phyloP scores from a whole-genome alignment of 2,888 invertebrate species.

The Apamea crenata region DNA sequence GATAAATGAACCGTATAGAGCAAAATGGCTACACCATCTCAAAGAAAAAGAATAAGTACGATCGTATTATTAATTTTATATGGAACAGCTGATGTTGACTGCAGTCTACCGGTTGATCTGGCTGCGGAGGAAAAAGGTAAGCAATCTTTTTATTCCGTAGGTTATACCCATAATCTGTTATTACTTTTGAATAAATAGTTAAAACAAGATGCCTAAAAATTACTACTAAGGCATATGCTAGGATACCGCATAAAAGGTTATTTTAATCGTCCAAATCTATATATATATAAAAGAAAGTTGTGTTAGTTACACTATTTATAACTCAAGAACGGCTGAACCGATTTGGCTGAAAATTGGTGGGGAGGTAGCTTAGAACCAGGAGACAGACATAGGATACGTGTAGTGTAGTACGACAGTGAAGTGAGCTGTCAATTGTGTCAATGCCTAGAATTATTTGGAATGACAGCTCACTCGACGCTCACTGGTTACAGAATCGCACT shows the following conservation, averaged over 20 bases:
- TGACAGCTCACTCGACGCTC: no score
- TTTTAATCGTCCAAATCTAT: background rate
- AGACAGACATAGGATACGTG: no score
- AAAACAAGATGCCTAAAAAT: background rate
- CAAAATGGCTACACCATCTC: constrained; percentile 83
- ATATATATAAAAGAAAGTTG: no score
- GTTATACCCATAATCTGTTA: background rate
- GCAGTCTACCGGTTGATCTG: constrained; percentile 86
- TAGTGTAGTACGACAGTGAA: no score
- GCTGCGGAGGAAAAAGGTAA: constrained; percentile 87
- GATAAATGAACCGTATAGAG: constrained; percentile 87
- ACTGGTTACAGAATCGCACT: no score
- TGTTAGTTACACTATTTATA: no score
- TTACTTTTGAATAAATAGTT: background rate
- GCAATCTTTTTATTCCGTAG: background rate
- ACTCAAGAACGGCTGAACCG: no score
- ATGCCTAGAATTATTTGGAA: no score
- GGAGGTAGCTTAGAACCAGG: no score
- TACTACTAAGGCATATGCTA: background rate
- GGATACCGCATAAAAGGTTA: background rate
- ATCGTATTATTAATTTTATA: constrained; percentile 85
- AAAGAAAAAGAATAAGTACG: constrained; percentile 82
- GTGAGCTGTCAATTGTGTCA: no score
- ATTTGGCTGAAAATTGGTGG: no score
- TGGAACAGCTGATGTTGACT: constrained; percentile 87